Percentiles rank a stretch among this genome's conserved stretches.
Evolutionary conservation across 2,113 vertebrate genomes (phyloP).

Genomic region (cattle (Bos taurus)): DNA sequence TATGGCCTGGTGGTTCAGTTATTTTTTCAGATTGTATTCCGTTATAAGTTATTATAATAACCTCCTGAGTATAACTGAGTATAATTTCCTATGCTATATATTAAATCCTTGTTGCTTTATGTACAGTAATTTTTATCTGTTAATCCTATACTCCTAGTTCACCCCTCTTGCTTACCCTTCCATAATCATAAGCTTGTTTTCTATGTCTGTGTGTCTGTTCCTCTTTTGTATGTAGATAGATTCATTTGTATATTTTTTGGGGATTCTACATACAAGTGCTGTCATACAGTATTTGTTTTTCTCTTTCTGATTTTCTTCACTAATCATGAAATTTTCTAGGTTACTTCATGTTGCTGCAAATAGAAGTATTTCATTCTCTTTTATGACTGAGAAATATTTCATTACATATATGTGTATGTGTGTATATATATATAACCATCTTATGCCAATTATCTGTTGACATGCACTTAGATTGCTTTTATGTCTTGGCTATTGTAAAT

Average conservation of each 20-base stretch:
- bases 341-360: background rate
- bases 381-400: background rate
- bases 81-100: background rate
- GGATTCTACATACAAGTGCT: background rate
- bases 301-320: background rate
- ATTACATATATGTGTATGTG: background rate
- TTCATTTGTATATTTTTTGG: background rate
- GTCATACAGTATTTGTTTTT: background rate
- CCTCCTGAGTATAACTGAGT: background rate
- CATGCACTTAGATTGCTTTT: background rate
- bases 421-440: fast-evolving
- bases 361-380: background rate
- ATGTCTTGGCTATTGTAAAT: background rate
- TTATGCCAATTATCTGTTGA: background rate
- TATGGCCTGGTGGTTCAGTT: background rate
- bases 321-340: background rate
- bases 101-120: background rate
- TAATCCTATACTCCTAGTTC: background rate
- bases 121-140: background rate
- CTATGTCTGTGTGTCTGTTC: background rate
- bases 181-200: background rate
- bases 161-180: background rate
- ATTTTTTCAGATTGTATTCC: background rate
- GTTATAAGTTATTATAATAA: background rate
- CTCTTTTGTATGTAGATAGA: background rate